Evolutionary conservation across 2,113 vertebrate species (phyloP), one percentile per base, ranked within the genome.

Genomic region (Garra rufa): DNA sequence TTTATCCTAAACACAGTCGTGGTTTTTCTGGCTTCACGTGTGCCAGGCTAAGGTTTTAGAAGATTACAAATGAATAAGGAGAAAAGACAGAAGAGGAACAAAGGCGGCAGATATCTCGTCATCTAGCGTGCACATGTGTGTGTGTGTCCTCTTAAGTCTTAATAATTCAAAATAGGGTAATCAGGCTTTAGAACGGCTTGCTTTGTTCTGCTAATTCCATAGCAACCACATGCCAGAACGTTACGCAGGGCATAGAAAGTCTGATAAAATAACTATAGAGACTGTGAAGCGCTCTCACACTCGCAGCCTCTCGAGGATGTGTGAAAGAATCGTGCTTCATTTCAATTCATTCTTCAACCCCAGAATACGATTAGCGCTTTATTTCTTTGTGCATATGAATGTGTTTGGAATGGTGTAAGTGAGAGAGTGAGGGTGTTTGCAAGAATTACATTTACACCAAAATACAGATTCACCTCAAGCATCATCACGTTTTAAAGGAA

Each of bases 151-250:
- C 70, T 61, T 30, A 44, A 70, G 76, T 85, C 86, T 73, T 74
- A 87, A 87, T 74, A 85, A 85, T 81, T 50, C 69, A 85, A 55
- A 88, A 86, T 63, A 77, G 87, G 50, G 63, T 55, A 61, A 81
- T 70, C 57, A 24, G 65, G 48, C 71, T 87, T 65, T 63, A 55
- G 57, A 84, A 52, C 14, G 7, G 67, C 28, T 63, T 71, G 79
- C 79, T 85, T 82, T 85, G 79, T 85, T 87, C 73, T 9, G 44
- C 34, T 55, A 81, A 85, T 76, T 87, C 79, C 86, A 81, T 81
- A 76, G 84, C 76, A 88, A 84, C 81, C 52, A 34, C 65, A 88
- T 48, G 84, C 52, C 55, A 78, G 76, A 85, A 70, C 6, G 5
- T 55, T 80, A 78, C 34, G 34, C 57, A 38, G 28, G 10, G 44